phyloP scores from a whole-genome alignment of 2,888 invertebrate genomes.

The Epirrhoe alternata region DNA sequence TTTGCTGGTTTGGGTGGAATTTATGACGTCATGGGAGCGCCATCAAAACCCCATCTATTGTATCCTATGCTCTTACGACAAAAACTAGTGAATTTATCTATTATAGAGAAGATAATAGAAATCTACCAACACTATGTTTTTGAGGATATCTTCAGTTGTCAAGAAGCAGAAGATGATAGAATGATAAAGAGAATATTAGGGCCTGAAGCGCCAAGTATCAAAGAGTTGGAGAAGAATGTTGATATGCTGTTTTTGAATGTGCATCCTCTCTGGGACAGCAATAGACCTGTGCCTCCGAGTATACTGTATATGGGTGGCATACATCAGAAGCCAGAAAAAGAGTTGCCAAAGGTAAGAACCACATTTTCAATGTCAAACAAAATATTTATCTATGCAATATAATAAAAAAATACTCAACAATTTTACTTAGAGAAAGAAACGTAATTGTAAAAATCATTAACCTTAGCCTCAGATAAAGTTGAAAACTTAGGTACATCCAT shows the following conservation, averaged over 20 bases:
- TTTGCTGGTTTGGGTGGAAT: slow-evolving; percentile 20
- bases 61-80: slow-evolving; percentile 19
- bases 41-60: slow-evolving; percentile 19
- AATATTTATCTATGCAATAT: too few relatives aligned
- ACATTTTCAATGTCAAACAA: too few relatives aligned
- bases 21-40: slow-evolving; percentile 32
- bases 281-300: slow-evolving; percentile 52
- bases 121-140: slow-evolving; percentile 23
- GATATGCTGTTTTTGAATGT: slow-evolving; percentile 46
- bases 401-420: too few relatives aligned
- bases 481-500: too few relatives aligned
- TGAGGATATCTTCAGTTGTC: not conserved
- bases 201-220: slow-evolving; percentile 22
- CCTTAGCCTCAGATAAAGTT: too few relatives aligned
- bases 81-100: slow-evolving; percentile 14
- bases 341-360: slow-evolving; percentile 31
- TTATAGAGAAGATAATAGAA: slow-evolving; percentile 30
- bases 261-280: slow-evolving; percentile 51
- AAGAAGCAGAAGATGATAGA: slow-evolving; percentile 1
- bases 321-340: slow-evolving; percentile 45
- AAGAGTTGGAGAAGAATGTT: slow-evolving; percentile 32
- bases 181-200: slow-evolving; percentile 31
- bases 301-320: slow-evolving; percentile 52
- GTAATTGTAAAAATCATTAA: too few relatives aligned
- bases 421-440: too few relatives aligned